Base-by-base conservation (phyloP, 2,797 vertebrate species). In the Phataginus tricuspis region DNA sequence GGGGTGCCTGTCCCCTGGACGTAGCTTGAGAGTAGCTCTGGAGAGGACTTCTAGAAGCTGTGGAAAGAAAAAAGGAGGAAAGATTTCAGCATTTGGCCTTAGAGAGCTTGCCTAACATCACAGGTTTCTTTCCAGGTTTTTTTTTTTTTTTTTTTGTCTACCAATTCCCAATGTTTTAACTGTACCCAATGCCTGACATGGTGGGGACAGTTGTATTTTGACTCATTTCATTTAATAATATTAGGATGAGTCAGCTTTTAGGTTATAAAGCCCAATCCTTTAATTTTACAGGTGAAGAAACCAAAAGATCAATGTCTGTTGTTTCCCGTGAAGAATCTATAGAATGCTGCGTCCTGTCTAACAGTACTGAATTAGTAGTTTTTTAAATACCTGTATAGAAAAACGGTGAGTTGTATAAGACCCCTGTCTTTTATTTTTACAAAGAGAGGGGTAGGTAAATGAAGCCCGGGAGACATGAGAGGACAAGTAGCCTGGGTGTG, bases 1-100 rank as follows among this genome's bases (percentile, higher is more conserved):
- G 98, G 90, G 99, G 99, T 63, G 99, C 99, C 98, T 98, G 98
- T 98, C 98, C 98, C 97, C 98, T 98, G 98, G 98, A 97, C 97
- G 98, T 98, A 94, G 98, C 98, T 91, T 97, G 98, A 29, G 98
- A 98, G 95, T 98, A 97, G 96, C 96, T 98, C 97, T 90, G 93
- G 69, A 98, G 97, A 84, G 90, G 90, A 34, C 98, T 98, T 96
- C 96, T 98, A 97, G 98, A 99, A 98, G 97, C 99, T 99, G 99
- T 97, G 97, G 93, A 96, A 96, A 84, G 86, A 95, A 98, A 93
- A 96, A 96, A 45, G 10, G 89, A 96, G 25, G 13, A 23, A 53
- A 7, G 21, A 29, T 75, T 87, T 97, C 69, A 97, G 85, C 7
- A 31, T 31, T 27, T 49, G 29, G 42, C 37, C 89, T 37, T 27